A percentile compares a stretch with the other conserved stretches of the same genome.
Conservation (phyloP, 2,113 vertebrate species). For the Pseudopipra pipra region DNA sequence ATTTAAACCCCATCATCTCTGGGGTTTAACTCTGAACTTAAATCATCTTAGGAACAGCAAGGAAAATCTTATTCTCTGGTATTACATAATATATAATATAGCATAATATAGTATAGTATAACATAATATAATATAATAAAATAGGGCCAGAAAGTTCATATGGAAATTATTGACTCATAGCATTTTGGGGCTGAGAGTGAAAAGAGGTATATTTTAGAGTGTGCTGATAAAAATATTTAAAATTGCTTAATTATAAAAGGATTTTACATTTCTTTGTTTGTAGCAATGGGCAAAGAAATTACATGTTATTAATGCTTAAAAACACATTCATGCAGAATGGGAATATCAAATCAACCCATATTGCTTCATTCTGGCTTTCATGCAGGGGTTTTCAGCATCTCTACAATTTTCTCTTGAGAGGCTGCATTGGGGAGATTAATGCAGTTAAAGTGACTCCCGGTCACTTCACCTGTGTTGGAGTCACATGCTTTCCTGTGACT, state of each 20-base stretch:
- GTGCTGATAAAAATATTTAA: neutral
- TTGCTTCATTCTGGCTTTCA: neutral
- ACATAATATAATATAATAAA: neutral
- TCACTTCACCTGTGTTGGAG: neutral
- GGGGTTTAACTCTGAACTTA: neutral
- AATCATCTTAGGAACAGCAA: neutral
- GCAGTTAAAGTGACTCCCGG: neutral
- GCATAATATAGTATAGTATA: no score
- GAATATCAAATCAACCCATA: fast-evolving
- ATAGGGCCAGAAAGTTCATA: neutral
- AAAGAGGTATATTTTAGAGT: neutral
- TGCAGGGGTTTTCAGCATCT: fast-evolving
- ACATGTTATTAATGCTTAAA: neutral
- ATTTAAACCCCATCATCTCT: no score
- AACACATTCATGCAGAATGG: neutral
- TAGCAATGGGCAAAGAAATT: neutral
- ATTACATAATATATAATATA: neutral
- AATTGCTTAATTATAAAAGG: neutral
- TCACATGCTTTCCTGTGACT: neutral
- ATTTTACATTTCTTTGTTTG: neutral
- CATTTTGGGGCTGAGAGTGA: neutral
- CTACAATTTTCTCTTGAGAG: neutral
- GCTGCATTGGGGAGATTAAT: neutral
- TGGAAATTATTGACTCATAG: neutral
- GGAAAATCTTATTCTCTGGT: neutral